Evolutionary conservation across 2,113 vertebrate species (phyloP).

Genomic region (Todiramphus chloris): DNA sequence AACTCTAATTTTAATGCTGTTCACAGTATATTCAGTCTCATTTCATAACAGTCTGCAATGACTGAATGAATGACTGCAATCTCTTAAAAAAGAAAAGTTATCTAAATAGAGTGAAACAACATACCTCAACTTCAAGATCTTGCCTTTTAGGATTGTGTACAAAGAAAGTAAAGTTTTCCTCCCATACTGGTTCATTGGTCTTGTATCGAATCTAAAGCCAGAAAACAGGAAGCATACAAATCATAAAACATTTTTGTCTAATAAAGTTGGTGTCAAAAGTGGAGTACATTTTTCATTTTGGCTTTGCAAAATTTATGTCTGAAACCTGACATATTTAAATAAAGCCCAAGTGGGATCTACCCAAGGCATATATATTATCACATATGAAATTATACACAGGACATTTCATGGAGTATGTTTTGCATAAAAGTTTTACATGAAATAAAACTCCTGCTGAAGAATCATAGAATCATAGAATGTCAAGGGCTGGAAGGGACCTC

Average conservation of each 20-base stretch:
- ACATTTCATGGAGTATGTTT: background rate
- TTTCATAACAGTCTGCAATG: background rate
- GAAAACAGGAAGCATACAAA: background rate
- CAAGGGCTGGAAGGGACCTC: too few species aligned
- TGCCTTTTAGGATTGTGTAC: slow-evolving; percentile 92
- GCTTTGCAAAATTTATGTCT: background rate
- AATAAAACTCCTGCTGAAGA: background rate
- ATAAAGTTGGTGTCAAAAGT: background rate
- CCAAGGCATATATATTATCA: background rate
- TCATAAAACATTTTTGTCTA: background rate
- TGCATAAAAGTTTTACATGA: background rate
- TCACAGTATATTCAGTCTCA: background rate
- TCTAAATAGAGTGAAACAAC: background rate
- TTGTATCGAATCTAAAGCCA: slow-evolving; percentile 87
- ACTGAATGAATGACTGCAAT: background rate
- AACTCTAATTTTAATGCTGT: background rate
- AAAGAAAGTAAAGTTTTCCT: slow-evolving; percentile 92
- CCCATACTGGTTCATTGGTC: slow-evolving; percentile 94
- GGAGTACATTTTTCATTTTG: background rate
- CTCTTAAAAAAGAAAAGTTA: background rate
- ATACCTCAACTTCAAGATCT: slow-evolving; percentile 93
- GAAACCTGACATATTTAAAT: background rate
- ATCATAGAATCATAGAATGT: background rate
- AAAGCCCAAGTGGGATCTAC: background rate
- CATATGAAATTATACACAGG: background rate